Base-by-base conservation (phyloP, 1,140 invertebrate genomes). In the Anagrus nilaparvatae region DNA sequence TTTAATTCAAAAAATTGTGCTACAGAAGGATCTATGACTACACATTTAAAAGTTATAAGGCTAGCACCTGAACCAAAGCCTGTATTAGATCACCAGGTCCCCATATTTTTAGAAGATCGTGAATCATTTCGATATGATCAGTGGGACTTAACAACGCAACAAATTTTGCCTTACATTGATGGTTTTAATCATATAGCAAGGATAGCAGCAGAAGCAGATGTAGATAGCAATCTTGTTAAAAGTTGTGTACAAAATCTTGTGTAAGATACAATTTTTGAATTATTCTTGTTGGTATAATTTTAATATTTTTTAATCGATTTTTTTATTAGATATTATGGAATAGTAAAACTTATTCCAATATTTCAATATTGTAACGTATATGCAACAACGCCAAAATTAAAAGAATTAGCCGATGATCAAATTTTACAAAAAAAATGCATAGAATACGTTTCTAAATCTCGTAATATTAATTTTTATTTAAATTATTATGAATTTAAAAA, bases 341-440 rank as follows among this genome's bases (percentile, higher is more conserved):
- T 90, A 3, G 81, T 84, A 10, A 76, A 81, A 13, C 61, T 97
- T 18, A 81, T 94, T 37, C 87, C 91, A 7, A 82, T 97, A 50
- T 84, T 97, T 52, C 90, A 90, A 61, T 97, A 96, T 64, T 84
- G 86, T 47, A 96, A 96, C 65, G 82, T 93, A 47, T 97, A 96
- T 63, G 80, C 85, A 35, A 78, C 81, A 9, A 95, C 89, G 4
- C 78, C 87, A n/a, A 79, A 81, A 54, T 72, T 95, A 2, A 78
- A 79, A 49, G 69, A 78, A 31, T 63, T 90, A 5, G 78, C 78
- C 17, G 75, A 78, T 41, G 79, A 88, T 58, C 53, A 56, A 16
- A 65, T 75, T 3, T 64, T 95, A 32, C 84, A 87, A 59, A 74
- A 77, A 35, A 78, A 83, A 25, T 92, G 87, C 55, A 68, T 87